A percentile compares a stretch with the other conserved stretches of the same genome.
Conservation (phyloP, 2,797 vertebrate species). For the Danio aesculapii region DNA sequence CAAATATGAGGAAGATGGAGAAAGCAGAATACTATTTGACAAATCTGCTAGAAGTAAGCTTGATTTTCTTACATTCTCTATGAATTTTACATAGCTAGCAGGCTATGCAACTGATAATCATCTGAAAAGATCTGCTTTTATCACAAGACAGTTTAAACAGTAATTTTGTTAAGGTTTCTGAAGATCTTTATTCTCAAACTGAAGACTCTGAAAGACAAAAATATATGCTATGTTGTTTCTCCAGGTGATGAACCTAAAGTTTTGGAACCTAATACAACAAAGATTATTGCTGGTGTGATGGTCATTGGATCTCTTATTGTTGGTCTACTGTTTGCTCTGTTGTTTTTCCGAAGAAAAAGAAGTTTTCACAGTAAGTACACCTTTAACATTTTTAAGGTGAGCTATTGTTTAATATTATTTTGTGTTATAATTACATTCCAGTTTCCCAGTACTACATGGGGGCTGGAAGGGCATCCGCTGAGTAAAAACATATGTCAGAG, state of each 20-base stretch:
- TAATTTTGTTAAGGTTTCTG: too few relatives aligned
- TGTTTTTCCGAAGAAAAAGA: background rate
- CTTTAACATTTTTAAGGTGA: background rate
- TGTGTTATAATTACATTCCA: too few relatives aligned
- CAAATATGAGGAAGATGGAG: slow-evolving; percentile 38
- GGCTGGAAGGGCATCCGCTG: too few relatives aligned
- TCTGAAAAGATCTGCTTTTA: background rate
- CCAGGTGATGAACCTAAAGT: background rate
- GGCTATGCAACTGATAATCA: background rate
- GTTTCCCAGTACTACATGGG: too few relatives aligned
- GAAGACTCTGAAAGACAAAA: background rate
- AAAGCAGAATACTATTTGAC: fast-evolving
- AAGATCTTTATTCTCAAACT: background rate
- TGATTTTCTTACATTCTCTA: background rate
- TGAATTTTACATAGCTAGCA: background rate
- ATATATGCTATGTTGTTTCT: background rate
- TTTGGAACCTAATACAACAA: background rate
- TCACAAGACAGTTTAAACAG: background rate
- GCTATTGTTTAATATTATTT: too few relatives aligned
- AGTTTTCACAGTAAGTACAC: slow-evolving; percentile 62
- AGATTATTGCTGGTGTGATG: slow-evolving; percentile 63
- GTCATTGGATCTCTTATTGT: slow-evolving; percentile 71
- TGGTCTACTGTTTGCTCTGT: slow-evolving; percentile 64
- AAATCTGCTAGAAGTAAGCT: background rate
- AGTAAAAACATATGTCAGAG: too few relatives aligned